A percentile compares a stretch with the other conserved stretches of the same genome.
These are phyloP conservation scores for Acronicta psi DNA, from an alignment of 2,888 invertebrate species.

Conservation along the genomic window DNA sequence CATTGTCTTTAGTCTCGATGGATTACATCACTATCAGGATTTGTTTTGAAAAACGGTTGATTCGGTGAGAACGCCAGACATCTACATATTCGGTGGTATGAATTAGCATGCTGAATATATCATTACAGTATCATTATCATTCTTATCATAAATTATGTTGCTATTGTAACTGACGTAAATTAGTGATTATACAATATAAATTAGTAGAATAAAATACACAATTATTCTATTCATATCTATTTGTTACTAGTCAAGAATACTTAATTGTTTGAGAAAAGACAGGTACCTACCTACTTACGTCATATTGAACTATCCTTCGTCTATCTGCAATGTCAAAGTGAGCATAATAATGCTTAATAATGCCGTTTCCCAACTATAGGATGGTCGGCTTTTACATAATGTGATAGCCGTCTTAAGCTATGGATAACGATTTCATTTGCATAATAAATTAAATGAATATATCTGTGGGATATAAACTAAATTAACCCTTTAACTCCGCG, in stretches of 20 bases:
- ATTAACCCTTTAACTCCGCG: background rate
- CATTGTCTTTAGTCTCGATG: background rate
- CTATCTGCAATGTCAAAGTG: no score
- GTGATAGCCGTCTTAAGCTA: no score
- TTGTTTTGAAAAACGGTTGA: background rate
- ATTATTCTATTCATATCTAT: conserved; percentile 11
- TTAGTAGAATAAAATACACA: conserved; percentile 12
- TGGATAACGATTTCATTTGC: no score
- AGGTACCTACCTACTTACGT: no score
- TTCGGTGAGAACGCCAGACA: background rate
- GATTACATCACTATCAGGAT: background rate
- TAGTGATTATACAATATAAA: conserved; percentile 21
- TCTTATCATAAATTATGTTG: conserved; percentile 6
- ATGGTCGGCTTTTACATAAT: no score
- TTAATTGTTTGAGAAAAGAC: conserved; percentile 1
- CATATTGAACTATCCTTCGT: conserved; percentile 4
- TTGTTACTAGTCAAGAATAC: conserved; percentile 3
- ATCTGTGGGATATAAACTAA: background rate
- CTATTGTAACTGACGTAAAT: conserved; percentile 16
- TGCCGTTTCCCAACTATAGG: no score
- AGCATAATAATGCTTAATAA: no score
- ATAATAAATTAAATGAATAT: no score
- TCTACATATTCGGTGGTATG: no score
- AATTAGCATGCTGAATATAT: background rate
- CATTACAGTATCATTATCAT: background rate